These are phyloP conservation scores for Bothrops jararaca DNA, from an alignment of 2,113 vertebrate genomes.

Conservation along the genomic window DNA sequence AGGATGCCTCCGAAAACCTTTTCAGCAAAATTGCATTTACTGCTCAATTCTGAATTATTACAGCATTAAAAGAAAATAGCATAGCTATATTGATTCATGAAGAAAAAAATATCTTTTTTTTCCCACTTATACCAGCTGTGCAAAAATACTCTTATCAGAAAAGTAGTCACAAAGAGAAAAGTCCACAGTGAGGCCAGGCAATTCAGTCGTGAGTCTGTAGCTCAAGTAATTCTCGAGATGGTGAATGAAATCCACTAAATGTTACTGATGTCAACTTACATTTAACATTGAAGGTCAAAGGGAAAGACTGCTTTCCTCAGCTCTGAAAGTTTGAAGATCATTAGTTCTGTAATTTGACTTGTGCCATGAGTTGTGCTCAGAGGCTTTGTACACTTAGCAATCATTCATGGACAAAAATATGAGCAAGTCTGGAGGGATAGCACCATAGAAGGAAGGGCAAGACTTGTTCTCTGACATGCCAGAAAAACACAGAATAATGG, in stretches of 20 bases:
- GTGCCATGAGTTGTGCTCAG: neutral
- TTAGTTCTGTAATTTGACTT: neutral
- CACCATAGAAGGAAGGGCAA: neutral
- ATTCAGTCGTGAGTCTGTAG: neutral
- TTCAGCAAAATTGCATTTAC: neutral
- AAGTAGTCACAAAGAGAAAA: neutral
- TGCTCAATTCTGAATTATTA: rapidly evolving
- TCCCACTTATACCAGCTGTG: neutral
- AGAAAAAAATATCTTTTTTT: neutral
- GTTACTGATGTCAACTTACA: neutral
- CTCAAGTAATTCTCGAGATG: neutral
- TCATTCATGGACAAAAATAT: neutral
- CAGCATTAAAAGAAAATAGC: neutral
- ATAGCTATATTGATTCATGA: neutral
- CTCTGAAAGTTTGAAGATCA: neutral
- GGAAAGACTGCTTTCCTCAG: neutral
- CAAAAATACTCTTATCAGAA: neutral
- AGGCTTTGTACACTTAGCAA: neutral
- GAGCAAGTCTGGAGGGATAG: neutral
- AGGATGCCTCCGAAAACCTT: neutral
- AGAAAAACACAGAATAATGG: neutral
- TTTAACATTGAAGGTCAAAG: neutral
- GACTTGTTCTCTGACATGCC: neutral
- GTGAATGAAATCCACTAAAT: neutral
- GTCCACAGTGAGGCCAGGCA: neutral